Evolutionary conservation across 2,113 vertebrate genomes (phyloP).

Genomic region (Chaetorhynchus papuensis): DNA sequence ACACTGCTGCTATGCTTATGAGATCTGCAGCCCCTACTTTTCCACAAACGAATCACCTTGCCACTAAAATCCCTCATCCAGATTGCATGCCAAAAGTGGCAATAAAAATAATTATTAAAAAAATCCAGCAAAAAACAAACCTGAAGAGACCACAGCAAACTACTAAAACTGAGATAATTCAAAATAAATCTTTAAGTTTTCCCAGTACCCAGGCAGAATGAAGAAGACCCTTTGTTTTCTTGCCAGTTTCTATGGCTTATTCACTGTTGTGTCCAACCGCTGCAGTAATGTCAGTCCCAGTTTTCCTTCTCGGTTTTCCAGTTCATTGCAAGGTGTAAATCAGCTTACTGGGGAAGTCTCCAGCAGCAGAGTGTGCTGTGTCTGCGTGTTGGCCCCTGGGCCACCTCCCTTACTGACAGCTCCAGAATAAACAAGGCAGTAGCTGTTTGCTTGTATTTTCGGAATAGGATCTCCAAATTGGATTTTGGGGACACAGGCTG

Average conservation of each 20-base stretch:
- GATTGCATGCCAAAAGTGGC: neutral
- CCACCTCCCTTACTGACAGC: neutral
- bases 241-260: neutral
- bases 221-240: neutral
- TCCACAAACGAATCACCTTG: neutral
- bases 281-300: neutral
- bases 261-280: neutral
- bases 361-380: neutral
- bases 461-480: neutral
- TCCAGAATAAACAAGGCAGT: neutral
- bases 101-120: neutral
- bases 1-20: neutral
- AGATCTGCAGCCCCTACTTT: neutral
- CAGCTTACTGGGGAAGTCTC: neutral
- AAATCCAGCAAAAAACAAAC: neutral
- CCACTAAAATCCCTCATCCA: slow-evolving; percentile 19
- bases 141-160: neutral
- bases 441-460: neutral
- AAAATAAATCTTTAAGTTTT: neutral
- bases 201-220: neutral
- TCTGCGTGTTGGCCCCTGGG: neutral
- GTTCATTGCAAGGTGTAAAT: neutral
- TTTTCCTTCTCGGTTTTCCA: neutral
- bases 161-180: neutral
- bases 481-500: neutral